Conservation (phyloP, 35 echinoderm and acorn worm species). For the Heliocidaris tuberculata region DNA sequence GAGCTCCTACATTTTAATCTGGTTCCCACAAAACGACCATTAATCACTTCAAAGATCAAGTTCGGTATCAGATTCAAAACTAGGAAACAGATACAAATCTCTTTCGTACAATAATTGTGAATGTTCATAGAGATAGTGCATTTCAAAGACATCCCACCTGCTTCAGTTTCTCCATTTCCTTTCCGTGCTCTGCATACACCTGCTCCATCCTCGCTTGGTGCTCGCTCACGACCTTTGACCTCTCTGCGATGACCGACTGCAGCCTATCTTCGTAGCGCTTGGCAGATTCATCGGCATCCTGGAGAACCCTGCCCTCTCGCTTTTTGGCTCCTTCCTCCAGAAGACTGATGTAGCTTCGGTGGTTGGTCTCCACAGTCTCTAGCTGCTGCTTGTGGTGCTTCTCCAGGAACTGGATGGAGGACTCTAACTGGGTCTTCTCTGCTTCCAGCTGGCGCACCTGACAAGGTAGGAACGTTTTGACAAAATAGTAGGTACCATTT, state of each 20-base stretch:
- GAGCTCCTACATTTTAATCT: too few relatives aligned
- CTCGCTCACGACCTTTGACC: slow-evolving; percentile 43
- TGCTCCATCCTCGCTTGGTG: slow-evolving; percentile 65
- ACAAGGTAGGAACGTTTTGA: neutral
- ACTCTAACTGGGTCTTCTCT: slow-evolving; percentile 52
- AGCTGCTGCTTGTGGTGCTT: slow-evolving; percentile 64
- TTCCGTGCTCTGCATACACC: slow-evolving; percentile 56
- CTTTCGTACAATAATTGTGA: too few relatives aligned
- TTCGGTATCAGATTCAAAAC: too few relatives aligned
- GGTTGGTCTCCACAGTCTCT: slow-evolving; percentile 35
- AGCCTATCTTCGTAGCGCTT: slow-evolving; percentile 63
- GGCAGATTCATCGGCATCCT: slow-evolving; percentile 44
- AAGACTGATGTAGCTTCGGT: slow-evolving; percentile 58
- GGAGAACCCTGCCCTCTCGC: slow-evolving; percentile 47
- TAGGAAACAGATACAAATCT: too few relatives aligned
- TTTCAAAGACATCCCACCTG: neutral
- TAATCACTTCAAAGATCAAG: too few relatives aligned
- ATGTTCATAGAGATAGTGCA: too few relatives aligned
- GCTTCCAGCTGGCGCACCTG: slow-evolving; percentile 53
- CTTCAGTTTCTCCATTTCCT: slow-evolving; percentile 68
- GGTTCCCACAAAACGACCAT: too few relatives aligned
- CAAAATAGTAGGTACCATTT: neutral
- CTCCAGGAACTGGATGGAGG: slow-evolving; percentile 47
- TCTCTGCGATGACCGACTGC: slow-evolving; percentile 51
- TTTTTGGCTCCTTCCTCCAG: slow-evolving; percentile 64